Conservation (phyloP, 2,888 invertebrate genomes). For the Spodoptera littoralis region DNA sequence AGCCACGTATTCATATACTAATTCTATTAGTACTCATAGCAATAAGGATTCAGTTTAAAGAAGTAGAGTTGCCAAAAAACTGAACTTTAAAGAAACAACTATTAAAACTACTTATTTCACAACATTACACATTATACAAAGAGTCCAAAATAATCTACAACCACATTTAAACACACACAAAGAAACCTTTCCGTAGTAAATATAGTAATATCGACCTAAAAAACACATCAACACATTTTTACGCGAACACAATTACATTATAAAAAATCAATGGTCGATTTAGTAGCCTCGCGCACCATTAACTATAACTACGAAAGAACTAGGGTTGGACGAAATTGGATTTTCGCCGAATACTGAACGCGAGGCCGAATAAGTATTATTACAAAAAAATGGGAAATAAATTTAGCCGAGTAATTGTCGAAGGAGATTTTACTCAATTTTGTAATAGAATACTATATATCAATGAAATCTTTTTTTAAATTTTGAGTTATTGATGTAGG, state of each 20-base stretch:
- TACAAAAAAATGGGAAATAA: background rate
- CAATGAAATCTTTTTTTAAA: too few species aligned
- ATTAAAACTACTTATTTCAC: too few species aligned
- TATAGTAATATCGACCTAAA: slow-evolving; percentile 41
- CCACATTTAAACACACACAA: slow-evolving; percentile 22
- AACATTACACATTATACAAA: too few species aligned
- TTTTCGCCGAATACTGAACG: slow-evolving; percentile 1
- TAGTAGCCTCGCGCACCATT: slow-evolving; percentile 68
- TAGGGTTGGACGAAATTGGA: slow-evolving; percentile 18
- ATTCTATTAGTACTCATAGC: too few species aligned
- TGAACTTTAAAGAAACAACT: too few species aligned
- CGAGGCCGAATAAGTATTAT: background rate
- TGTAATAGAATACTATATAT: too few species aligned
- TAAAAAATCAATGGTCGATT: slow-evolving; percentile 69
- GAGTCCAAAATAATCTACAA: slow-evolving; percentile 22
- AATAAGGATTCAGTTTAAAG: too few species aligned
- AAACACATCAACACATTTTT: slow-evolving; percentile 57
- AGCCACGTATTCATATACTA: too few species aligned
- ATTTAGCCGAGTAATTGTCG: too few species aligned
- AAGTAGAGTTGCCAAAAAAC: too few species aligned
- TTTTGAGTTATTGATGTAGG: too few species aligned
- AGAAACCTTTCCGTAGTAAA: slow-evolving; percentile 32
- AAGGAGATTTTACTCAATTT: too few species aligned
- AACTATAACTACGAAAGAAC: slow-evolving; percentile 50
- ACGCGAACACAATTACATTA: slow-evolving; percentile 56